Percentiles rank a stretch among this genome's conserved stretches.
These are phyloP conservation scores for Sorex maritimensis DNA, from an alignment of 2,797 vertebrate species.

Conservation along the genomic window DNA sequence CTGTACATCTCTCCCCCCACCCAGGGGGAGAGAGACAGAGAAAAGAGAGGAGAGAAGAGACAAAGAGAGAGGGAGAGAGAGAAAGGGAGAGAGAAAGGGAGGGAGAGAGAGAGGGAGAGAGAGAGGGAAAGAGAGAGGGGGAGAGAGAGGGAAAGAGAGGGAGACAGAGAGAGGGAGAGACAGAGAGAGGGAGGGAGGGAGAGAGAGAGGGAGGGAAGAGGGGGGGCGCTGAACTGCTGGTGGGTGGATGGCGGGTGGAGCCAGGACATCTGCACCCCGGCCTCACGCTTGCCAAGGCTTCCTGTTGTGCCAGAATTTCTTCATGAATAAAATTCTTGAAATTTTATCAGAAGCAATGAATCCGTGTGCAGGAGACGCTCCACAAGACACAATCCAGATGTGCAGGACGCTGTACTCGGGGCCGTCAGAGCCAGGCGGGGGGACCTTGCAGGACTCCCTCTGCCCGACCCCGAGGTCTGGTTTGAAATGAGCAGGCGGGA, in stretches of 20 bases:
- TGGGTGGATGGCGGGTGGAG: slow-evolving; percentile 60
- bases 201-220: neutral
- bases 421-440: too few relatives aligned
- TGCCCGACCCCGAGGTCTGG: too few relatives aligned
- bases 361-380: slow-evolving; percentile 84
- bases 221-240: neutral
- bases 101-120: too few relatives aligned
- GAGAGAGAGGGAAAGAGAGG: too few relatives aligned
- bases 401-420: slow-evolving; percentile 5
- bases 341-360: slow-evolving; percentile 88
- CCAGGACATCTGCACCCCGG: slow-evolving; percentile 86
- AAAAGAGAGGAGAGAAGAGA: too few relatives aligned
- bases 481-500: too few relatives aligned
- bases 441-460: too few relatives aligned
- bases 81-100: too few relatives aligned
- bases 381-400: slow-evolving; percentile 88
- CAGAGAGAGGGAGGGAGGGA: neutral
- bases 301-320: slow-evolving; percentile 87
- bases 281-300: slow-evolving; percentile 83
- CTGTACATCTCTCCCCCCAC: too few relatives aligned
- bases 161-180: too few relatives aligned
- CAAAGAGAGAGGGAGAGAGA: neutral
- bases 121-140: too few relatives aligned
- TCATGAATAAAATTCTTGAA: slow-evolving; percentile 90
- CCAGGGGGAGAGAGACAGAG: too few relatives aligned